phyloP scores from a whole-genome alignment of 2,113 vertebrate species.

The Ahaetulla prasina region DNA sequence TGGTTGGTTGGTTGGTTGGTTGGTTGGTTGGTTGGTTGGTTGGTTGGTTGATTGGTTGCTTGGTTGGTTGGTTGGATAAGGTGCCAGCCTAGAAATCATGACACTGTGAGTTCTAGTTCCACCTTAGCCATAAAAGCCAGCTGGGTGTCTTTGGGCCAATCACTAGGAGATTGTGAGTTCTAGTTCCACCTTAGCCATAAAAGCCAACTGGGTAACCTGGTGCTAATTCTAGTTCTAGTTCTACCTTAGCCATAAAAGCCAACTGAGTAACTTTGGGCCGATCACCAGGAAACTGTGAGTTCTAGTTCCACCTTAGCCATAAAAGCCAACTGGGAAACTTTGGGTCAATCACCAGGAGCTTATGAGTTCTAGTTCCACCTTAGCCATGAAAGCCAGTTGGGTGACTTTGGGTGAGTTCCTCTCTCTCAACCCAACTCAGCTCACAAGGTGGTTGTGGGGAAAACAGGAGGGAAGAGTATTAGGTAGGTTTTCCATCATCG shows the following conservation, averaged over 20 bases:
- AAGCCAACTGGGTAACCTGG: too few relatives aligned
- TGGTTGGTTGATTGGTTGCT: neutral
- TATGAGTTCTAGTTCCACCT: too few relatives aligned
- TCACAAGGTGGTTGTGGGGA: neutral
- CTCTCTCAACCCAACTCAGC: neutral
- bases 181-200: too few relatives aligned
- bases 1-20: neutral
- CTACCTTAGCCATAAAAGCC: neutral
- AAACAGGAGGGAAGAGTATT: neutral
- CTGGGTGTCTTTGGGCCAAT: too few relatives aligned
- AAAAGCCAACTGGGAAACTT: neutral
- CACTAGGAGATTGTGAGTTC: too few relatives aligned
- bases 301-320: neutral
- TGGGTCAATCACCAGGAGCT: too few relatives aligned
- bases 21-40: too few relatives aligned
- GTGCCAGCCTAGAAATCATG: neutral
- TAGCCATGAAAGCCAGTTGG: too few relatives aligned
- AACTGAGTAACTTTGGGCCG: neutral
- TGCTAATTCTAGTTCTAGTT: neutral
- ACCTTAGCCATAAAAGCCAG: neutral
- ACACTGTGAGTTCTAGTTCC: neutral
- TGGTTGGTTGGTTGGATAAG: neutral
- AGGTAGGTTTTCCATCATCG: neutral
- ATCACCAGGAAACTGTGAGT: neutral
- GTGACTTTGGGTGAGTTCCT: neutral